phyloP scores from a whole-genome alignment of 1,140 invertebrate species.

The Hyphantria cunea region DNA sequence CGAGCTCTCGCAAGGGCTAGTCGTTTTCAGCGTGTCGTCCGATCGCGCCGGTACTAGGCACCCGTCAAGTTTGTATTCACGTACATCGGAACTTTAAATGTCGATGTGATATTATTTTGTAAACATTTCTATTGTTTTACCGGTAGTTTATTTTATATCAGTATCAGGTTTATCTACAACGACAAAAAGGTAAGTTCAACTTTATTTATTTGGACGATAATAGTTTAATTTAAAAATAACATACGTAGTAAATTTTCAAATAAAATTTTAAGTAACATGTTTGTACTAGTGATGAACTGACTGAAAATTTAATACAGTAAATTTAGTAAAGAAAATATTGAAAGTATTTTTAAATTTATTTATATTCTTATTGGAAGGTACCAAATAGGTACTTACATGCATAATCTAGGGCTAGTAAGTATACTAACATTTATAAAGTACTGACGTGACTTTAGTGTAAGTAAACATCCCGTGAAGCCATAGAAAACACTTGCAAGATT shows the following conservation, averaged over 20 bases:
- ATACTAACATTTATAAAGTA: no score
- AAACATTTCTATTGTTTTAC: constrained; percentile 13
- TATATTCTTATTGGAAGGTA: no score
- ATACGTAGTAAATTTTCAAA: no score
- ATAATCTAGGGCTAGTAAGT: no score
- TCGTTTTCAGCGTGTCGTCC: constrained; percentile 28
- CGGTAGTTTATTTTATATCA: constrained; percentile 20
- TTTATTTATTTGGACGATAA: neutral
- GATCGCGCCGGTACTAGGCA: constrained; percentile 15
- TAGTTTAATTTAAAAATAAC: neutral
- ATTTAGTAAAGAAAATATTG: no score
- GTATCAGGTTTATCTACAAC: constrained; percentile 5
- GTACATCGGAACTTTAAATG: constrained; percentile 24
- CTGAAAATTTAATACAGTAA: no score
- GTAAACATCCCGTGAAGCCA: no score
- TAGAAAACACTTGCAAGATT: no score
- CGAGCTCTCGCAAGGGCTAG: constrained; percentile 38
- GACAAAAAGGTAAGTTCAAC: constrained; percentile 8
- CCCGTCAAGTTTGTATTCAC: constrained; percentile 30
- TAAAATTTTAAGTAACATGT: no score
- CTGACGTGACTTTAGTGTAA: no score
- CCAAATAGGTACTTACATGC: no score
- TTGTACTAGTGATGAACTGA: neutral
- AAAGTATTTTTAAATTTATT: no score
- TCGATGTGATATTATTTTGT: constrained; percentile 27